Evolutionary conservation across 2,797 vertebrate species (phyloP).

Genomic region (Harpagifer antarcticus): DNA sequence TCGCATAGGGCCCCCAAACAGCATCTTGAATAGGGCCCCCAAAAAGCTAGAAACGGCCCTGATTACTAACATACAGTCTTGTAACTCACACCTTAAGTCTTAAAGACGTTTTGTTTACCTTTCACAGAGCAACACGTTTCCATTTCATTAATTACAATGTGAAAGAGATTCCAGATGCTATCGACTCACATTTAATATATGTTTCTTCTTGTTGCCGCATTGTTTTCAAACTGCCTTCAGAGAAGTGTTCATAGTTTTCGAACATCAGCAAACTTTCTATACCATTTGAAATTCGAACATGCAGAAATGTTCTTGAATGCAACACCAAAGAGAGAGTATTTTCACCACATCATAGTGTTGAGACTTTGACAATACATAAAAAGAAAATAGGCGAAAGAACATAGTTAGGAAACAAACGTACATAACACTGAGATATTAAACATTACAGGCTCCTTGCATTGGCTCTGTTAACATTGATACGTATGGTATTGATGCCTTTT

Average conservation of each 20-base stretch:
- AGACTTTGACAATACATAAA: neutral
- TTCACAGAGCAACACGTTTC: too few relatives aligned
- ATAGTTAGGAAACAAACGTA: neutral
- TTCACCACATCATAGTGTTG: neutral
- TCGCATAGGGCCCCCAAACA: too few relatives aligned
- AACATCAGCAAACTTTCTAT: neutral
- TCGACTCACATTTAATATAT: neutral
- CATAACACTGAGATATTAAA: neutral
- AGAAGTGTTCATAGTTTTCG: neutral
- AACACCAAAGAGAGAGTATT: neutral
- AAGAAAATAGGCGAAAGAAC: too few relatives aligned
- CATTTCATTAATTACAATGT: neutral
- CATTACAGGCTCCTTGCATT: neutral
- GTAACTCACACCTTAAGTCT: too few relatives aligned
- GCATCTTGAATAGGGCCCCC: too few relatives aligned
- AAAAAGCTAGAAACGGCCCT: too few relatives aligned
- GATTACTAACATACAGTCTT: neutral
- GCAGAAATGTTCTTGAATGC: neutral
- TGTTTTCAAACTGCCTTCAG: neutral
- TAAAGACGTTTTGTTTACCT: neutral
- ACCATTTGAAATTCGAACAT: too few relatives aligned
- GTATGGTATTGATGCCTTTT: neutral
- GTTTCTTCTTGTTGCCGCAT: neutral
- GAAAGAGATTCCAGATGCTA: neutral
- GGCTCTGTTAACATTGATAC: conserved; percentile 1